A percentile compares a stretch with the other conserved stretches of the same genome.
phyloP scores from a whole-genome alignment of 2,113 vertebrate genomes.

The Thinocorus orbignyianus region DNA sequence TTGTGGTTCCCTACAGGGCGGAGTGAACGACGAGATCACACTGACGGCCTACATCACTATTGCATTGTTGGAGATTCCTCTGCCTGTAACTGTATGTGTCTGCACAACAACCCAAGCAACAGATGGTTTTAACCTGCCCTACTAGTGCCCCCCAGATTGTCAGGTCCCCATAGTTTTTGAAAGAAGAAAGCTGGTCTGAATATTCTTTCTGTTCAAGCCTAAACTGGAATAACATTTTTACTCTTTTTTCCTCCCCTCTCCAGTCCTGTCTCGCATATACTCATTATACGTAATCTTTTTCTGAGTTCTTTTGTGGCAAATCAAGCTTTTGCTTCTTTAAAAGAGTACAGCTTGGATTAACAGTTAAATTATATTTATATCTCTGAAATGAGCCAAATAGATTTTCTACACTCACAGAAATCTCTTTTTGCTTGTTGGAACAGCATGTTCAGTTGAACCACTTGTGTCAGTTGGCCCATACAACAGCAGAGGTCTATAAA shows the following conservation, averaged over 20 bases:
- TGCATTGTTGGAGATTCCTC: conserved; percentile 64
- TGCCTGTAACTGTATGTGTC: conserved; percentile 53
- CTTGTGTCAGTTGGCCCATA: neutral
- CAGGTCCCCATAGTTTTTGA: neutral
- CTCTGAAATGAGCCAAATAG: neutral
- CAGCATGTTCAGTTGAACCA: neutral
- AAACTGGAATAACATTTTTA: neutral
- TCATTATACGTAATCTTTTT: neutral
- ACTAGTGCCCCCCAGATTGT: neutral
- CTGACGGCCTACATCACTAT: conserved; percentile 57
- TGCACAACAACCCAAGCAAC: neutral
- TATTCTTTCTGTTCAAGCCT: neutral
- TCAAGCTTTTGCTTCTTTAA: neutral
- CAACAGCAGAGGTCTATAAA: neutral
- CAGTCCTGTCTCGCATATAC: neutral
- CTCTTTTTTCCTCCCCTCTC: neutral
- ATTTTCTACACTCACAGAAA: neutral
- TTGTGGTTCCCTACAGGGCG: conserved; percentile 55
- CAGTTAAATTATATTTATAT: neutral
- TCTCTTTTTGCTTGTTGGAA: neutral
- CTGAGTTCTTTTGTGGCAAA: neutral
- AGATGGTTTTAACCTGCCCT: neutral
- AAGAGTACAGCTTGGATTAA: neutral
- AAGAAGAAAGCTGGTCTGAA: neutral
- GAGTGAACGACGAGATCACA: conserved; percentile 38